Conservation (phyloP, 2,888 invertebrate genomes). For the Muscina levida region DNA sequence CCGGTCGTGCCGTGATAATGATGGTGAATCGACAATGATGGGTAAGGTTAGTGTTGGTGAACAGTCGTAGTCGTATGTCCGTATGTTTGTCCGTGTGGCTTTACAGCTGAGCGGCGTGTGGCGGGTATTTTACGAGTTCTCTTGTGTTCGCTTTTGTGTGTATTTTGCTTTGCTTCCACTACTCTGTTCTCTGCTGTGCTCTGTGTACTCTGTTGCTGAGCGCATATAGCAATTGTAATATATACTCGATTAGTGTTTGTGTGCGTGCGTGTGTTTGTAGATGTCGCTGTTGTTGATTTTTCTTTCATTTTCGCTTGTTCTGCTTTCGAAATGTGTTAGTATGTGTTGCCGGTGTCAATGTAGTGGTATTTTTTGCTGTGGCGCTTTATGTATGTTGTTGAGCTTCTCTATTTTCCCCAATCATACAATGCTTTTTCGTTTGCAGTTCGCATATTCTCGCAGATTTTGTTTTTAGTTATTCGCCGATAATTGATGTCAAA, state of each 20-base stretch:
- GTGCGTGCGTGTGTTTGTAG: background rate
- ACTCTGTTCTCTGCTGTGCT: conserved; percentile 63
- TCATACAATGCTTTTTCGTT: conserved; percentile 78
- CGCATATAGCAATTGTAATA: conserved; percentile 18
- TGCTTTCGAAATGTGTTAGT: conserved; percentile 42
- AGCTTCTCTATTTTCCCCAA: conserved; percentile 79
- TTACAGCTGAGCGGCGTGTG: conserved; percentile 22
- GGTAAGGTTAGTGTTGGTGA: conserved; percentile 54
- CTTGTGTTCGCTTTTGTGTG: conserved; percentile 49
- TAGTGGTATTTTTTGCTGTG: conserved; percentile 64
- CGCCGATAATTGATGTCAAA: conserved; percentile 79
- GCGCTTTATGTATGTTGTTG: conserved; percentile 76
- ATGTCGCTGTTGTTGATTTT: conserved; percentile 41
- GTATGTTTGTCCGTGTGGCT: background rate
- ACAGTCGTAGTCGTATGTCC: conserved; percentile 20
- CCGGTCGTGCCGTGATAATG: background rate
- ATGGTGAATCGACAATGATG: conserved; percentile 41
- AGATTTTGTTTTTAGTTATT: conserved; percentile 78
- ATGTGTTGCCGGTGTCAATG: conserved; percentile 14
- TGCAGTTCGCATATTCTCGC: conserved; percentile 79
- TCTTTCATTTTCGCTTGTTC: conserved; percentile 56
- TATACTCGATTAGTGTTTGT: background rate
- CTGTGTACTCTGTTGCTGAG: conserved; percentile 53
- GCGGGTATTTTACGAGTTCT: conserved; percentile 54
- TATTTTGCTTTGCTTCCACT: conserved; percentile 56